Base-by-base conservation (phyloP, 2,888 invertebrate species). In the Agrilus mali region DNA sequence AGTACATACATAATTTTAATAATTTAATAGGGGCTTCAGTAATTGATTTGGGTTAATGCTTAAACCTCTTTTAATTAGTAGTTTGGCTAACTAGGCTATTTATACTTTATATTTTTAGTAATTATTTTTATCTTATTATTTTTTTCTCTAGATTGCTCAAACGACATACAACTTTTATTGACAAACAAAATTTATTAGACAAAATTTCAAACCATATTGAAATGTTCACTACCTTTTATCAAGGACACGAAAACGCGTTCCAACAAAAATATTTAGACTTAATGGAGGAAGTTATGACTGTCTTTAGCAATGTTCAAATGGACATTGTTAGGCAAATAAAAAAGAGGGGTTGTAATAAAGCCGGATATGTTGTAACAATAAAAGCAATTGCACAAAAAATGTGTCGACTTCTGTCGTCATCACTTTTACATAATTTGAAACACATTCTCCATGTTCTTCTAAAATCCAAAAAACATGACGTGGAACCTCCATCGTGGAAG, bases 371-470 rank as follows among this genome's bases (percentile, higher is more conserved):
- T n/a, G 49, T 45, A 37, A 37, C 15, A 14, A 44, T 55, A 17
- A 46, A 44, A 7, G 43, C 37, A 15, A 40, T 45, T 32, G 43
- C 47, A 35, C 44, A 43, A 16, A 50, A 43, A 45, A 46, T 60
- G n/a, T 51, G 55, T 33, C 43, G 47, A 33, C 36, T 51, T 14
- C 46, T 59, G 16, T 50, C 47, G 20, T 43, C 51, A 33, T 56
- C 53, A 44, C 47, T 61, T 32, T 43, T 56, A 32, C 41, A 54
- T 31, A 52, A 49, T 15, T 47, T 51, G 14, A 49, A 53, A 46
- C 50, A 56, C 38, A 52, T 57, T 17, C 48, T 53, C 34, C 59
- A 61, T 43, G 57, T 59, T 20, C 42, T 61, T 31, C 54, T 60
- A 41, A 58, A 55, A 49, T 22, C 49, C 27, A 42, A 38, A 22